These are phyloP conservation scores for Cordilura impudica DNA, from an alignment of 2,888 invertebrate genomes.

Conservation along the genomic window DNA sequence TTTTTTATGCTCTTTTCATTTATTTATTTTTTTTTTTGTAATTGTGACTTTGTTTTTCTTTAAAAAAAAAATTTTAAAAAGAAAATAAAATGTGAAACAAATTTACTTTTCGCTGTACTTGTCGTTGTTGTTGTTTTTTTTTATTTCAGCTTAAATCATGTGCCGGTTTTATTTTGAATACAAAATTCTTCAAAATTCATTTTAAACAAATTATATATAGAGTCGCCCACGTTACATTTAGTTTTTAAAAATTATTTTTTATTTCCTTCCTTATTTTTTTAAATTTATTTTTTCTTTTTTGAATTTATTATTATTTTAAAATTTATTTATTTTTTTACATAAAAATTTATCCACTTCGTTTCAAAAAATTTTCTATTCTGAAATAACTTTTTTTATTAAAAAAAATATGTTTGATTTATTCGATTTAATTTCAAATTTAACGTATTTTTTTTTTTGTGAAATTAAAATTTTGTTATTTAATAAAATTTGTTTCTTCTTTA, in stretches of 20 bases:
- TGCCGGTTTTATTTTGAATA: conserved; percentile 48
- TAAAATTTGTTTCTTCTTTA: conserved; percentile 2
- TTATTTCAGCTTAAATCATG: conserved; percentile 41
- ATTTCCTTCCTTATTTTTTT: neutral
- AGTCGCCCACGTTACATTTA: neutral
- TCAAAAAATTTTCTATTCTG: neutral
- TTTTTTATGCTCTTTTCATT: conserved; percentile 45
- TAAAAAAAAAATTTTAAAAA: conserved; percentile 3
- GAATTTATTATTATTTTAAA: neutral
- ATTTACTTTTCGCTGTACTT: conserved; percentile 39
- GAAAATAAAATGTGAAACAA: too few species aligned
- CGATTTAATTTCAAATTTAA: conserved; percentile 17
- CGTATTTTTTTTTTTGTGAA: conserved; percentile 2
- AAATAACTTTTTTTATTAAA: neutral
- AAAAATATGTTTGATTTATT: neutral
- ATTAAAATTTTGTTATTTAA: conserved; percentile 7
- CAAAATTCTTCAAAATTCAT: conserved; percentile 7
- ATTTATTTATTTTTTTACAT: neutral
- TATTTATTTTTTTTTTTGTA: conserved; percentile 9
- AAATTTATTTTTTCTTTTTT: neutral
- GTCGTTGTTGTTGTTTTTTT: neutral
- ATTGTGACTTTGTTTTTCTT: conserved; percentile 15
- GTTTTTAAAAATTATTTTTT: neutral
- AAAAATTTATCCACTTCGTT: neutral
- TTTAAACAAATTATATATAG: neutral